Evolutionary conservation across 2,113 vertebrate species (phyloP), one percentile per base, ranked within the genome.

Genomic region (Craseonycteris thonglongyai): DNA sequence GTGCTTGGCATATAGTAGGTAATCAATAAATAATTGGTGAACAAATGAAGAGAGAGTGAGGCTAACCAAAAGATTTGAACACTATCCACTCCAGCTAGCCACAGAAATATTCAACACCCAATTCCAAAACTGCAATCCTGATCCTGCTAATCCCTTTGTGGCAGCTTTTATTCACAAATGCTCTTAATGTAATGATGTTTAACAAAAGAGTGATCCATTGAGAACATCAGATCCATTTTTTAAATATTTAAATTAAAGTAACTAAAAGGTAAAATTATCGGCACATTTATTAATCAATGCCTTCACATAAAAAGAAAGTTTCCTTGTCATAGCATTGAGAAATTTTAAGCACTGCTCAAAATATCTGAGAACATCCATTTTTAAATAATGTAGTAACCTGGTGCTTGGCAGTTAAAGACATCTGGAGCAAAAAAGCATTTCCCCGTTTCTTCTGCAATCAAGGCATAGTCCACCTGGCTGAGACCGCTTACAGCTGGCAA

Each of bases 391-490:
- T 61, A 66, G 22, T 97, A 94, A 99, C 99, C 99, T 97, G 99
- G 99, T 69, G 99, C 99, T 15, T 99, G 99, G 94, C 99, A 99
- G 97, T 99, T 99, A 96, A 99, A 99, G 90, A 99, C 95, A 54
- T 99, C 98, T 28, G 99, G 98, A 89, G 99, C 99, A 92, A 99
- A 99, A 88, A 98, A 90, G 95, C 98, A 99, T 92, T 96, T 99
- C 71, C 99, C 99, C 0, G 98, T 99, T 97, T 99, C 99, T 97
- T 99, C 99, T 42, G 99, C 99, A 66, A 99, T 98, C 76, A 99
- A 98, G 0, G 99, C 99, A 0, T 99, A 99, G 97, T 99, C 99
- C 88, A 99, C 93, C 96, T 99, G 99, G 97, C 97, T 98, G 91
- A 99, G 99, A 78, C 99, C 98, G 13, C 99, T 99, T 87, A 98